Percentiles rank a stretch among this genome's conserved stretches.
Evolutionary conservation across 1,140 invertebrate species (phyloP).

Genomic region (Belonocnema kinseyi): DNA sequence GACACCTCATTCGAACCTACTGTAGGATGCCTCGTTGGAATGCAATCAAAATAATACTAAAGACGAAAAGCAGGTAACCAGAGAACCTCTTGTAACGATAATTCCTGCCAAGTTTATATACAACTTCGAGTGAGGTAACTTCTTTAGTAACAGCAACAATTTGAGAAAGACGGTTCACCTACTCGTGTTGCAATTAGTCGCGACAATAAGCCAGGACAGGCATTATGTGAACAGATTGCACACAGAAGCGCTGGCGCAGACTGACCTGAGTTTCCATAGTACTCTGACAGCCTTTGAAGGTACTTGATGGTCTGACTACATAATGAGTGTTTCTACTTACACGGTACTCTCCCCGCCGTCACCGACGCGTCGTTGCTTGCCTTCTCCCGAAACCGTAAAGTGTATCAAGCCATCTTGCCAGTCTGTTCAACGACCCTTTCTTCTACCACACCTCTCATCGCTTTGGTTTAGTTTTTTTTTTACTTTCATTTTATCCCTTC

Average conservation of each 20-base stretch:
- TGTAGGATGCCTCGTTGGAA: too few relatives aligned
- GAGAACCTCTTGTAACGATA: too few relatives aligned
- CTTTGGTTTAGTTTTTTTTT: slow-evolving; percentile 5
- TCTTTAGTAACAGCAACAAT: too few relatives aligned
- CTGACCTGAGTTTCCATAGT: slow-evolving; percentile 7
- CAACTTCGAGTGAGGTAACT: too few relatives aligned
- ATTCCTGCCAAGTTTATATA: too few relatives aligned
- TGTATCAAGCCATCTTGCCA: slow-evolving; percentile 24
- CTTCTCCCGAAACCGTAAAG: neutral
- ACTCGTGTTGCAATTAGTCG: neutral
- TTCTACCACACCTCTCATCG: neutral
- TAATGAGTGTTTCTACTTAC: slow-evolving; percentile 52
- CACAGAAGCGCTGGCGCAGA: neutral
- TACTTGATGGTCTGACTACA: slow-evolving; percentile 43
- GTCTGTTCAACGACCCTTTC: slow-evolving; percentile 14
- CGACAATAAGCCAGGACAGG: neutral
- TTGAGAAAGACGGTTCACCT: too few relatives aligned
- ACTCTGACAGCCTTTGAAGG: slow-evolving; percentile 43
- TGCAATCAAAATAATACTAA: too few relatives aligned
- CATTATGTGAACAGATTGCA: slow-evolving; percentile 4
- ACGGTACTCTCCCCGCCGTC: slow-evolving; percentile 6
- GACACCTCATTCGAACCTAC: too few relatives aligned
- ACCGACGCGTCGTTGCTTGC: neutral
- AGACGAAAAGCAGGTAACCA: too few relatives aligned
- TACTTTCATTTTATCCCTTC: slow-evolving; percentile 16